Base-by-base conservation (phyloP, 2,888 invertebrate genomes). In the Petrophora chlorosata region DNA sequence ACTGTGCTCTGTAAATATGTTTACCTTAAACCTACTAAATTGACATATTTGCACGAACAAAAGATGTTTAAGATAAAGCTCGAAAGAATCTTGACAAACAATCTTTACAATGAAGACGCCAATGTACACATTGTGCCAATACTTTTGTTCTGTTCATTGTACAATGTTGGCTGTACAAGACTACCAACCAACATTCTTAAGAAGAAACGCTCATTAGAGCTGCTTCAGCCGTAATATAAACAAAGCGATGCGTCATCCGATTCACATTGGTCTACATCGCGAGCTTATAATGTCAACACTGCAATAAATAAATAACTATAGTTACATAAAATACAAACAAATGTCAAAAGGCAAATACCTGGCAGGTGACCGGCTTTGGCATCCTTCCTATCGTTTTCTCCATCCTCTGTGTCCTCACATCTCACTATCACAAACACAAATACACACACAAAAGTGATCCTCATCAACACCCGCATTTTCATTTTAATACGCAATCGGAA, bases 401-500 rank as follows among this genome's bases (percentile, higher is more conserved):
- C 75, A 23, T 80, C 78, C 65, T 67, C 63, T n/a, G n/a, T n/a
- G 63, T 79, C 82, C 71, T 86, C 82, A 58, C 83, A 79, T 40
- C 79, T 78, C 53, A 73, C 76, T 49, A 69, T 71, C 67, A 82
- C 69, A 61, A 85, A 69, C 59, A 87, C 70, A 56, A 80, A 66
- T 63, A 74, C 82, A 79, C 78, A 86, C 70, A 88, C 77, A 68
- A 85, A 63, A 55, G 73, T 71, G 76, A 87, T 84, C 79, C 80
- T 83, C 68, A 82, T 83, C 68, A 48, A 13, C 57, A 84, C 82
- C 67, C 82, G 81, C 90, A 90, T 90, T 78, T 82, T 89, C 76
- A 70, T 74, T 56, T 70, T 76, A 70, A 70, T 67, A 68, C 63
- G 63, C 67, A 63, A 47, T 58, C 50, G 53, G 53, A 69, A 70